phyloP scores from a whole-genome alignment of 2,797 vertebrate genomes.

The Rhabdophis nuchalis region DNA sequence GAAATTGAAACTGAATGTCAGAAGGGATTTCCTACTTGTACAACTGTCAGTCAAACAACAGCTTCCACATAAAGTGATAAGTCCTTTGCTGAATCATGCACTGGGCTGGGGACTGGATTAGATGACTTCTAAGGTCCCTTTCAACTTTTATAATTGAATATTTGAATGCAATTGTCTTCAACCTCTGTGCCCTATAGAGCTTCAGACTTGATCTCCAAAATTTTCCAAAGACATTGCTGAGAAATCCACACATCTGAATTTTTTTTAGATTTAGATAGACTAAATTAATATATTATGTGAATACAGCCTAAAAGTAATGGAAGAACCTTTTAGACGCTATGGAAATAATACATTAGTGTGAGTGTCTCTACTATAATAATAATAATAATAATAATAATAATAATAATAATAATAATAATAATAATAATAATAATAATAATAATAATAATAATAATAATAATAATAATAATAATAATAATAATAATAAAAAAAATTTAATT shows the following conservation, averaged over 20 bases:
- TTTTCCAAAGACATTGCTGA: neutral
- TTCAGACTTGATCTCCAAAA: neutral
- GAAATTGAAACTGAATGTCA: neutral
- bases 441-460: too few species aligned
- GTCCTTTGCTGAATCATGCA: neutral
- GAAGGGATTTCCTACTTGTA: neutral
- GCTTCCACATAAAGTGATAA: neutral
- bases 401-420: too few species aligned
- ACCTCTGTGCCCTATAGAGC: neutral
- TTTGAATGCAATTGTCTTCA: neutral
- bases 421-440: too few species aligned
- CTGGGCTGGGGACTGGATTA: neutral
- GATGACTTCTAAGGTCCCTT: neutral
- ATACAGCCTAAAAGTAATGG: neutral
- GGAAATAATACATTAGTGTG: neutral
- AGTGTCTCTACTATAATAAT: too few species aligned
- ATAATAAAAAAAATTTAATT: too few species aligned
- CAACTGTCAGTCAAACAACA: neutral
- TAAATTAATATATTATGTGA: neutral
- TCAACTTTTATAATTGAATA: neutral
- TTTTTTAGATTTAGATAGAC: neutral
- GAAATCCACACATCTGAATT: neutral
- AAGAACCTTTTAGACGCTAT: neutral
- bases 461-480: too few species aligned
- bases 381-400: too few species aligned